A percentile compares a stretch with the other conserved stretches of the same genome.
Evolutionary conservation across 2,888 invertebrate species (phyloP).

Genomic region (Drosophila kanekoi): DNA sequence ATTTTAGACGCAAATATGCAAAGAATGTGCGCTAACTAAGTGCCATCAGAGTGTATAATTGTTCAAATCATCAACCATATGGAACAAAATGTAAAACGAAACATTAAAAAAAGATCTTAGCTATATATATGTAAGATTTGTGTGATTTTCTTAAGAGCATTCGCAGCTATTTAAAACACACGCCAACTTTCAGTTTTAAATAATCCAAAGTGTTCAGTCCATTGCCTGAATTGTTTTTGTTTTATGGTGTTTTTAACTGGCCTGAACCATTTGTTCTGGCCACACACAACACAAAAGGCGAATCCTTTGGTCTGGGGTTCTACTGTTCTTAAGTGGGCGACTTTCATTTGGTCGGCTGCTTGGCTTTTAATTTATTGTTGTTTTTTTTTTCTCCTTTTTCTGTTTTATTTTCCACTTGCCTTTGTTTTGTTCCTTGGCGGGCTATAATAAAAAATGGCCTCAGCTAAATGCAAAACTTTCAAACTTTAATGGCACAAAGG

Average conservation of each 20-base stretch:
- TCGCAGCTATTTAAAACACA: neutral
- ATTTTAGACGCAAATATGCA: too few relatives aligned
- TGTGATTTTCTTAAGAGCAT: neutral
- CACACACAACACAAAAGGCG: constrained; percentile 7
- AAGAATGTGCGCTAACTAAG: too few relatives aligned
- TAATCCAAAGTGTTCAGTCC: constrained; percentile 19
- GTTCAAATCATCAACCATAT: neutral
- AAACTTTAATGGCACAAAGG: constrained; percentile 47
- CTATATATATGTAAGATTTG: neutral
- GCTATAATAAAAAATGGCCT: constrained; percentile 8
- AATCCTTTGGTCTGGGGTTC: neutral
- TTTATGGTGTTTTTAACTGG: constrained; percentile 7
- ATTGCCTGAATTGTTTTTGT: neutral
- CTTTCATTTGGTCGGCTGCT: constrained; percentile 25
- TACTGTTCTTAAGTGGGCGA: constrained; percentile 18
- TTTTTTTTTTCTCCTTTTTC: constrained; percentile 12
- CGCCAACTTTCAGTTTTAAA: constrained; percentile 8
- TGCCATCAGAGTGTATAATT: too few relatives aligned
- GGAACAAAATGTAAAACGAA: constrained; percentile 1
- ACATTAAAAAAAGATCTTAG: constrained; percentile 7
- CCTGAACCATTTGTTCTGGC: constrained; percentile 16
- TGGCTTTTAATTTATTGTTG: constrained; percentile 47
- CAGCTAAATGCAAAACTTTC: constrained; percentile 39
- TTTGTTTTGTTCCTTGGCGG: constrained; percentile 21
- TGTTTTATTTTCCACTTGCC: constrained; percentile 6